phyloP scores from a whole-genome alignment of 2,888 invertebrate species.

The Drosophila affinis region DNA sequence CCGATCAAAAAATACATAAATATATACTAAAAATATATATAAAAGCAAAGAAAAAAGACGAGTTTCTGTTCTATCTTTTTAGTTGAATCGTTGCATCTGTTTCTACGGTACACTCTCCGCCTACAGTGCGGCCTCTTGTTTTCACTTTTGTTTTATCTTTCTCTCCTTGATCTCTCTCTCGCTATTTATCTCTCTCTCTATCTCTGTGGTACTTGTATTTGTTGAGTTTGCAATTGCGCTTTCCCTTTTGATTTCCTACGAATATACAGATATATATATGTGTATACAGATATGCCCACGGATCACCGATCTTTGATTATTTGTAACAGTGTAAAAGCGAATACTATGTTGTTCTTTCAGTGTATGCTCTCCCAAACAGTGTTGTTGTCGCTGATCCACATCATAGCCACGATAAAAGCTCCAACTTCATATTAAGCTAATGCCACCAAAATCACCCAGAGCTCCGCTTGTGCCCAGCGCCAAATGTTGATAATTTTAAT shows the following conservation, averaged over 20 bases:
- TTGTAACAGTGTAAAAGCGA: conserved; percentile 70
- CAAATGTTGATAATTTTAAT: conserved; percentile 40
- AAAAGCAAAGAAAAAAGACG: conserved; percentile 11
- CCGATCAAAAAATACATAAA: conserved; percentile 1
- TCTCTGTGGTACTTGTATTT: conserved; percentile 33
- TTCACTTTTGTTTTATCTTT: conserved; percentile 36
- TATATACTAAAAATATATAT: not conserved
- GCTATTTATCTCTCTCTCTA: conserved; percentile 5
- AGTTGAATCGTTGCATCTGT: conserved; percentile 31
- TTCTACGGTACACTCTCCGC: not conserved
- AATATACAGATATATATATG: conserved; percentile 29
- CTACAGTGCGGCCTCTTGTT: conserved; percentile 24
- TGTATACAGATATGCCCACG: conserved; percentile 18
- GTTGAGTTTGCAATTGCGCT: conserved; percentile 26
- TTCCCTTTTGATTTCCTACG: conserved; percentile 35
- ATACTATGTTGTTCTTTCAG: conserved; percentile 77
- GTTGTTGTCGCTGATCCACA: conserved; percentile 71
- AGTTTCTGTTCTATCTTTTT: conserved; percentile 30
- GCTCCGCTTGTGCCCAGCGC: conserved; percentile 39
- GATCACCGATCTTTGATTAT: conserved; percentile 59
- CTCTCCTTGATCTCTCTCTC: conserved; percentile 2
- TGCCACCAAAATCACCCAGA: conserved; percentile 37
- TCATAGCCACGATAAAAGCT: conserved; percentile 73
- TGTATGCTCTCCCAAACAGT: conserved; percentile 72
- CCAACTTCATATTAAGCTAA: conserved; percentile 75